Conservation (phyloP, 2,113 vertebrate genomes). For the Gymnobelideus leadbeateri region DNA sequence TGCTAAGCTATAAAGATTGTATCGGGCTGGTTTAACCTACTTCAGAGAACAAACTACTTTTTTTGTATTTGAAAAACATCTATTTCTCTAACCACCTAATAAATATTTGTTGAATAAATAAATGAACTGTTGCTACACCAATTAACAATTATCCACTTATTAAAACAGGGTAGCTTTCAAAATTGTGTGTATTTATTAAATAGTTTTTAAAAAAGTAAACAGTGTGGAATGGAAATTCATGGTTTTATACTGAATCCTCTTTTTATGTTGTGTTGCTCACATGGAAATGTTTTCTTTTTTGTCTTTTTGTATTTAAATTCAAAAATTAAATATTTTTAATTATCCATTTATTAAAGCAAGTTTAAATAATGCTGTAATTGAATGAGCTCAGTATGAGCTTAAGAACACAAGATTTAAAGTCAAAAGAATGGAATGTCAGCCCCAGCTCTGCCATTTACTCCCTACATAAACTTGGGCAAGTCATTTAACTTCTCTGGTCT, state of each 20-base stretch:
- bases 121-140: background rate
- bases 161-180: background rate
- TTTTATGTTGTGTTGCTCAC: background rate
- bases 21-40: background rate
- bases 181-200: background rate
- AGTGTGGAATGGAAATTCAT: background rate
- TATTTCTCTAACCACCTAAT: background rate
- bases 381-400: background rate
- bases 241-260: background rate
- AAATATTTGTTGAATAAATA: background rate
- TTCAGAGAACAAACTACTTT: background rate
- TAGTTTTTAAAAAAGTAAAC: background rate
- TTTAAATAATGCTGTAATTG: background rate
- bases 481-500: background rate
- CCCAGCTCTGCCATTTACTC: background rate
- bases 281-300: background rate
- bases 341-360: background rate
- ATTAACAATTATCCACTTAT: background rate
- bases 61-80: background rate
- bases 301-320: background rate
- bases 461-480: background rate
- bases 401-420: background rate
- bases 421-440: background rate
- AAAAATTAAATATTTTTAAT: background rate
- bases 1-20: background rate